Conservation (phyloP, 2,888 invertebrate genomes). For the Drosophila borborema region DNA sequence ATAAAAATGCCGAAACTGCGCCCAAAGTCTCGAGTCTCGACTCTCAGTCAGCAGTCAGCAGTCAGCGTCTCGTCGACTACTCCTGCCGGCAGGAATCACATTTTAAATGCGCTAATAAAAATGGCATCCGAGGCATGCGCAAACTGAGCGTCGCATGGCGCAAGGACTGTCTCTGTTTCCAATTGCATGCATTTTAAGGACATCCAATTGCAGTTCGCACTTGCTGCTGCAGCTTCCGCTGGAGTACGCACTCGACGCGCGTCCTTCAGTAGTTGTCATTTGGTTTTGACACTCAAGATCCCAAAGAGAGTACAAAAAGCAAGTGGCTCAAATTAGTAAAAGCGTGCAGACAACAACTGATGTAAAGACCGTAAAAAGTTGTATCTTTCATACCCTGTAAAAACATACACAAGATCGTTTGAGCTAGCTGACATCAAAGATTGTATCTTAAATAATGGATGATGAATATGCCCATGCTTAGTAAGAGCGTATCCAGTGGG, state of each 20-base stretch:
- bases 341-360: constrained; percentile 1
- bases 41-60: background rate
- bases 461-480: too few species aligned
- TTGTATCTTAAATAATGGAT: background rate
- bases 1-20: constrained; percentile 72
- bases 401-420: background rate
- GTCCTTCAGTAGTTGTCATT: constrained; percentile 10
- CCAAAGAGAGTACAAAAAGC: background rate
- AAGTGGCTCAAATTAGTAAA: constrained; percentile 22
- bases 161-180: constrained; percentile 11
- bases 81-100: constrained; percentile 42
- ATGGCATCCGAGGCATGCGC: constrained; percentile 22
- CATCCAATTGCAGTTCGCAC: constrained; percentile 26
- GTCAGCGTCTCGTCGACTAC: constrained; percentile 7
- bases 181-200: constrained; percentile 22
- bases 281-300: constrained; percentile 13
- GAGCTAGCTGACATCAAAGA: background rate
- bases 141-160: background rate
- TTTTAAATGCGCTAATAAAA: constrained; percentile 68
- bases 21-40: constrained; percentile 24
- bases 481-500: too few species aligned
- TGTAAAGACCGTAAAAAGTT: constrained; percentile 2
- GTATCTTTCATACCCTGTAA: background rate
- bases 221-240: constrained; percentile 14
- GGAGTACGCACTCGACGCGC: constrained; percentile 8